Conservation (phyloP, 1,140 invertebrate species). For the Gonioctena quinquepunctata region DNA sequence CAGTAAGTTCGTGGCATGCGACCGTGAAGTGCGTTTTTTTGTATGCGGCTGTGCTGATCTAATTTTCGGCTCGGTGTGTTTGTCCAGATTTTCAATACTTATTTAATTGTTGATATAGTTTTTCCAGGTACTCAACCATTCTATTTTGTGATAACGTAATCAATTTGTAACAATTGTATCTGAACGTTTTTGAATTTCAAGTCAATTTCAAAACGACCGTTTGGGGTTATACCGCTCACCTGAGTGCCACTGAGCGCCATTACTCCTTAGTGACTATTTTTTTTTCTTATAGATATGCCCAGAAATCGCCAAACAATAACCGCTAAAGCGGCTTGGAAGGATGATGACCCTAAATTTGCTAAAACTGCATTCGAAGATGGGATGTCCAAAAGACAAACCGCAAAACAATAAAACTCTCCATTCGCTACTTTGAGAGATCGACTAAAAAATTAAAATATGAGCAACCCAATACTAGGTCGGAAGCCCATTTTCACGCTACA, state of each 20-base stretch:
- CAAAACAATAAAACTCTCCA: constrained; percentile 20
- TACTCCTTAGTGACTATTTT: too few relatives aligned
- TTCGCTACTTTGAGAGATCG: constrained; percentile 23
- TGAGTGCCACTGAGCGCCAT: too few relatives aligned
- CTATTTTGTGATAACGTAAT: neutral
- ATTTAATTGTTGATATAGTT: neutral
- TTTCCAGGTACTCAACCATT: too few relatives aligned
- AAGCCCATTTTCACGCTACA: constrained; percentile 42
- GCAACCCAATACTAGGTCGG: constrained; percentile 39
- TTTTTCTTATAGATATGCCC: too few relatives aligned
- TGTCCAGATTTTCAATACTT: neutral
- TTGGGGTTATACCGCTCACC: too few relatives aligned
- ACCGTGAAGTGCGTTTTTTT: too few relatives aligned
- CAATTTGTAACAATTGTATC: neutral
- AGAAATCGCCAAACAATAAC: constrained; percentile 14
- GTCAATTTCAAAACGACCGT: too few relatives aligned
- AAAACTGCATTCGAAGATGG: constrained; percentile 18
- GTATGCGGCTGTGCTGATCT: neutral
- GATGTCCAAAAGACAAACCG: constrained; percentile 18
- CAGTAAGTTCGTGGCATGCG: too few relatives aligned
- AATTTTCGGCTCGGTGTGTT: neutral
- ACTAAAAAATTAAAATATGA: constrained; percentile 23
- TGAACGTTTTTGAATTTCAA: too few relatives aligned
- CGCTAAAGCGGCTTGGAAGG: too few relatives aligned
- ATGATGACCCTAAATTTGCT: too few relatives aligned